These are phyloP conservation scores for Drosophila truncata DNA, from an alignment of 1,140 invertebrate genomes.

Conservation along the genomic window DNA sequence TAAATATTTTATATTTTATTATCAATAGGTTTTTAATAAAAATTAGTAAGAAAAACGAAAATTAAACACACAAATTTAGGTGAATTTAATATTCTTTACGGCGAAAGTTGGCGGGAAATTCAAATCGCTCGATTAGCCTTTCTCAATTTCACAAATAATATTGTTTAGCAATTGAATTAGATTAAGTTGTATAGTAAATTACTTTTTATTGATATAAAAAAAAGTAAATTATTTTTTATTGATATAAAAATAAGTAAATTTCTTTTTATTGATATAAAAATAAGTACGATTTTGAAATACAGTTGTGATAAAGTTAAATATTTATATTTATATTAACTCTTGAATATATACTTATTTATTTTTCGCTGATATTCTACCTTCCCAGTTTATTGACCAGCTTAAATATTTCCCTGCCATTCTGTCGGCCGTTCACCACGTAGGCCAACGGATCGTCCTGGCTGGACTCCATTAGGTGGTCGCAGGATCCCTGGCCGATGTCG, in stretches of 20 bases:
- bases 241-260: no score
- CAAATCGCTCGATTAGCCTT: not conserved
- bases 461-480: conserved; percentile 80
- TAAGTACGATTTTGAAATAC: not conserved
- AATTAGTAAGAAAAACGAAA: no score
- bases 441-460: conserved; percentile 79
- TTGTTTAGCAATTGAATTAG: no score
- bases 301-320: not conserved
- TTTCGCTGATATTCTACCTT: not conserved
- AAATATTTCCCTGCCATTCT: conserved; percentile 46
- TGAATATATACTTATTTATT: no score
- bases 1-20: not conserved
- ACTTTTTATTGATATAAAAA: not conserved
- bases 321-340: no score
- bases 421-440: conserved; percentile 71
- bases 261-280: conserved; percentile 4
- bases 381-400: conserved; percentile 62
- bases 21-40: no score
- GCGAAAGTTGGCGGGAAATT: not conserved
- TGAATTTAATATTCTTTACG: no score
- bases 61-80: no score
- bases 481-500: conserved; percentile 89
- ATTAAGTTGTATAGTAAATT: no score
- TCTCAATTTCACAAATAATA: not conserved
- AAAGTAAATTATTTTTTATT: not conserved